A percentile compares a stretch with the other conserved stretches of the same genome.
These are phyloP conservation scores for Peromyscus californicus DNA, from an alignment of 2,113 vertebrate species.

Conservation along the genomic window DNA sequence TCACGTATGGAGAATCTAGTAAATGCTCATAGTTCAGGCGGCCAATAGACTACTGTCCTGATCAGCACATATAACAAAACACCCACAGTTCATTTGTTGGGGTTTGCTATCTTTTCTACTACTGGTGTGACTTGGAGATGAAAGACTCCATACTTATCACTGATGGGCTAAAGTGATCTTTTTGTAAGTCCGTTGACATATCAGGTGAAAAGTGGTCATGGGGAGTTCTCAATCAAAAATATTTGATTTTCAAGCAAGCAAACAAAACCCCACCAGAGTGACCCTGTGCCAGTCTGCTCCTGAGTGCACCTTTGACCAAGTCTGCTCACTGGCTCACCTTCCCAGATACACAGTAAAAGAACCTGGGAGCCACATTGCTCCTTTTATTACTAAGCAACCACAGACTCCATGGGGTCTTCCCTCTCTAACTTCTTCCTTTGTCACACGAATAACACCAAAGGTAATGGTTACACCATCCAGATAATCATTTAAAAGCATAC, in stretches of 20 bases:
- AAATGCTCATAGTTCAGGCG: background rate
- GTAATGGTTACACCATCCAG: background rate
- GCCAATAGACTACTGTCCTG: background rate
- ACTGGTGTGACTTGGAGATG: background rate
- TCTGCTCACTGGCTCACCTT: background rate
- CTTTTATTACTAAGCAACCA: background rate
- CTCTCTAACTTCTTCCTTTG: background rate
- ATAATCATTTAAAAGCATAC: slow-evolving; percentile 1
- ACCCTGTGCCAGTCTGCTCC: background rate
- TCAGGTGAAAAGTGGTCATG: background rate
- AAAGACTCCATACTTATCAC: background rate
- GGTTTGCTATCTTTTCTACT: background rate
- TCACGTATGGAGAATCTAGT: background rate
- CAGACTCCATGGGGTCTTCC: background rate
- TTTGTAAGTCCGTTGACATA: background rate
- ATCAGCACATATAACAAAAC: background rate
- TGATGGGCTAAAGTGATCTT: background rate
- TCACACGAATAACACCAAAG: background rate
- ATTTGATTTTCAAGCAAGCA: background rate
- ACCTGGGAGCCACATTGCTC: background rate
- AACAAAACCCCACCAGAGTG: background rate
- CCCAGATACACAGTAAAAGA: background rate
- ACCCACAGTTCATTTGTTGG: background rate
- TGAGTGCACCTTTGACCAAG: background rate
- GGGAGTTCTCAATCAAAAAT: background rate